Evolutionary conservation across 2,113 vertebrate genomes (phyloP), one percentile per base, ranked within the genome.

Genomic region (Eulemur macaco): DNA sequence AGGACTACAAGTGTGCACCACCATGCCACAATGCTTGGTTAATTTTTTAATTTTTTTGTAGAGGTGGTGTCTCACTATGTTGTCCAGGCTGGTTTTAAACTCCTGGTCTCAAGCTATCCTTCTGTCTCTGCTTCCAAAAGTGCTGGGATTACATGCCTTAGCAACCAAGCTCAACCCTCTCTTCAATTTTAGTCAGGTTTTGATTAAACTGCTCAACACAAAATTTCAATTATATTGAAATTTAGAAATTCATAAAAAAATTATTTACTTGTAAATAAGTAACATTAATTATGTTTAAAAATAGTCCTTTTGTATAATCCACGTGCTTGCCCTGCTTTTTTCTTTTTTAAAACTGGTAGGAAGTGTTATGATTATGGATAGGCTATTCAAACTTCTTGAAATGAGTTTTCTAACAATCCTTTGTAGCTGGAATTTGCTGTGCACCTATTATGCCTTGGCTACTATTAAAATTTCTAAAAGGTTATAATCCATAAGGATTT

Each of bases 321-420:
- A 76, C 60, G 7, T 60, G n/a, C 13, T 87, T 80, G 86, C 29
- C 29, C 64, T 81, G 18, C 23, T 47, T 78, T 87, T 86, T 96
- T 80, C n/a, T 42, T 56, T 42, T 42, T 68, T 50, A 15, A 73
- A 73, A 3, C 17, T 80, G 9, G 9, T 58, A 2, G 39, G 37
- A 52, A 76, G n/a, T 87, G 25, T 77, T 89, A 81, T 8, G 34
- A 81, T 89, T 89, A 68, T 68, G n/a, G 50, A 73, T 13, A 80
- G 23, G 47, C 56, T 74, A 2, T 54, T 76, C 42, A 90, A 83
- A 83, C 11, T 88, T 91, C 73, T 45, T 27, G 42, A 86, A 87
- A 87, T 77, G 12, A 91, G 34, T 76, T 89, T 95, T 93, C 29
- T 76, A 93, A 76, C 31, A 88, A 42, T 60, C n/a, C 27, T 90